Conservation (phyloP, 2,113 vertebrate genomes). For the Ifrita kowaldi region DNA sequence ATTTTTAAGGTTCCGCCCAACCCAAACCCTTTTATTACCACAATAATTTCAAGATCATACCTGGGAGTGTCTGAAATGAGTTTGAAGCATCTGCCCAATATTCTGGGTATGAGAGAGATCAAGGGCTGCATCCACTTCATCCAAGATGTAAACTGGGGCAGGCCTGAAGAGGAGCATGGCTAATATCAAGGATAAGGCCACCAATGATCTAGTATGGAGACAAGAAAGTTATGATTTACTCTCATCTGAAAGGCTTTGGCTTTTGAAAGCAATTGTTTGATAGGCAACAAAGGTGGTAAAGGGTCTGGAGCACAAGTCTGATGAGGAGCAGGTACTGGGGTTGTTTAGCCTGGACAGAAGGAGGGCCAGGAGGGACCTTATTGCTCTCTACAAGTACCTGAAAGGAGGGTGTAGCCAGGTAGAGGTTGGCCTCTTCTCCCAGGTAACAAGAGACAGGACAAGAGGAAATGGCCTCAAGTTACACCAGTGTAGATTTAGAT, state of each 20-base stretch:
- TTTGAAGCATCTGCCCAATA: conserved; percentile 92
- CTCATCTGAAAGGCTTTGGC: neutral
- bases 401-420: neutral
- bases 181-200: conserved; percentile 93
- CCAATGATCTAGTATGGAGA: conserved; percentile 80
- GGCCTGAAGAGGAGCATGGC: conserved; percentile 96
- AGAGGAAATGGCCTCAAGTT: neutral
- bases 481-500: neutral
- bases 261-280: neutral
- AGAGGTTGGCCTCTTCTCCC: neutral
- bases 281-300: neutral
- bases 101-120: conserved; percentile 98
- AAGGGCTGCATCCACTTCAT: conserved; percentile 95
- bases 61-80: conserved; percentile 92
- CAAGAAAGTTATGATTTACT: neutral
- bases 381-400: no score
- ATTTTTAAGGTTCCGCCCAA: neutral
- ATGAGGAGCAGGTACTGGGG: no score
- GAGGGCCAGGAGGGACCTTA: no score
- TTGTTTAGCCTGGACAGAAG: neutral
- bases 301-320: neutral
- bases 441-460: neutral
- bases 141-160: conserved; percentile 96
- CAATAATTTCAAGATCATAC: conserved; percentile 53
- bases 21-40: neutral